Conservation (phyloP, 1,140 invertebrate species). For the Camponotus floridanus region DNA sequence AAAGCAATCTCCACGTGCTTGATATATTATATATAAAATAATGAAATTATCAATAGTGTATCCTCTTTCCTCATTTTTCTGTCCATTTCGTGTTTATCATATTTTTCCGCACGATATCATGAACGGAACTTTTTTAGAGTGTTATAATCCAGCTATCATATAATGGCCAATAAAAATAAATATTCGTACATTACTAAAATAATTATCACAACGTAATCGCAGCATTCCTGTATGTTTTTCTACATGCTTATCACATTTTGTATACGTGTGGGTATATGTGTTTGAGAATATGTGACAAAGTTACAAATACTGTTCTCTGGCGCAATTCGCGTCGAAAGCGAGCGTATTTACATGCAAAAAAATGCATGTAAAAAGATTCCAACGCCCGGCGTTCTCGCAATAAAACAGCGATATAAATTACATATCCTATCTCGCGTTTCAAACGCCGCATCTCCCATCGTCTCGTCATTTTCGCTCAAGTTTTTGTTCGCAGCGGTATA, state of each 20-base stretch:
- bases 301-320: background rate
- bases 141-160: conserved; percentile 9
- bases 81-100: background rate
- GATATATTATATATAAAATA: conserved; percentile 7
- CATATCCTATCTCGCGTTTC: conserved; percentile 56
- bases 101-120: background rate
- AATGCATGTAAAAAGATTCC: conserved; percentile 46
- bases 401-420: conserved; percentile 62
- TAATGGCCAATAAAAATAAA: conserved; percentile 44
- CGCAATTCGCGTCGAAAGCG: conserved; percentile 38
- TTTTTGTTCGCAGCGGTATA: conserved; percentile 19
- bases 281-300: background rate
- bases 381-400: conserved; percentile 30
- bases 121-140: background rate
- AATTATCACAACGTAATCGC: conserved; percentile 20
- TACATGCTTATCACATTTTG: conserved; percentile 36
- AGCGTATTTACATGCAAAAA: conserved; percentile 53
- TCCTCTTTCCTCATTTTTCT: background rate
- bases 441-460: conserved; percentile 39
- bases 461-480: conserved; percentile 42
- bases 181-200: conserved; percentile 42
- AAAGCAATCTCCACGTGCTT: background rate
- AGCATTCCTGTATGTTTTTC: conserved; percentile 18
- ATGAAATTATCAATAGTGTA: conserved; percentile 17
- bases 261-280: too few species aligned